Base-by-base conservation (phyloP, 2,797 vertebrate species). In the Triplophysa bombifrons region DNA sequence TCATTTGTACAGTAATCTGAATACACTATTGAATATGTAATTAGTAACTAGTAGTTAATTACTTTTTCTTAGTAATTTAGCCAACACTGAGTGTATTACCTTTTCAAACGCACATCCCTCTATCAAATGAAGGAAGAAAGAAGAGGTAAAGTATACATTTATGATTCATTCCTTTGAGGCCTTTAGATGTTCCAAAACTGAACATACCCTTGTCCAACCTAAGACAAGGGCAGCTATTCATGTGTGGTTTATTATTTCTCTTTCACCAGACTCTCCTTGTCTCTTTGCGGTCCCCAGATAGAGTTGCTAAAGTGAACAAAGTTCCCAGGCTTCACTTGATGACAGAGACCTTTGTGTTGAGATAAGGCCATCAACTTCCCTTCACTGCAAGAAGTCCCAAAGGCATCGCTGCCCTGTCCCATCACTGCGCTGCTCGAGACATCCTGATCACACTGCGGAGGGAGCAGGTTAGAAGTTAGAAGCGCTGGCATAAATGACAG, bases 361-460 rank as follows among this genome's bases (percentile, higher is more conserved):
- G 85, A 85, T 84, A 83, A 86, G 77, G 48, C 63, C 73, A 53
- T 85, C 80, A 80, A 56, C 38, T 25, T 72, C 53, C 64, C 68
- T 76, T 65, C 61, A 61, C 34, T 69, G 53, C 34, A 76, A 61
- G 75, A 72, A 66, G 75, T 51, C 64, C 63, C 56, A 72, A 20
- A 34, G 66, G 56, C 68, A 38, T 51, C 10, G 17, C 71, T 71
- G 51, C 74, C 44, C n/a, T 55, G 44, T 63, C 70, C 73, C 72
- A 69, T 74, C 34, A 51, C 46, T 27, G 41, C 41, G 46, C 13
- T 51, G 56, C 67, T 74, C 55, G 27, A 81, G 84, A 78, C 56
- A 79, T 66, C 60, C 51, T 2, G n/a, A 25, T 73, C 25, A 27
- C 17, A 48, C 48, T 69, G 78, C 65, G 25, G 78, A 70, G 66